Evolutionary conservation across 2,113 vertebrate species (phyloP), one percentile per base, ranked within the genome.

Genomic region (Pogona vitticeps): DNA sequence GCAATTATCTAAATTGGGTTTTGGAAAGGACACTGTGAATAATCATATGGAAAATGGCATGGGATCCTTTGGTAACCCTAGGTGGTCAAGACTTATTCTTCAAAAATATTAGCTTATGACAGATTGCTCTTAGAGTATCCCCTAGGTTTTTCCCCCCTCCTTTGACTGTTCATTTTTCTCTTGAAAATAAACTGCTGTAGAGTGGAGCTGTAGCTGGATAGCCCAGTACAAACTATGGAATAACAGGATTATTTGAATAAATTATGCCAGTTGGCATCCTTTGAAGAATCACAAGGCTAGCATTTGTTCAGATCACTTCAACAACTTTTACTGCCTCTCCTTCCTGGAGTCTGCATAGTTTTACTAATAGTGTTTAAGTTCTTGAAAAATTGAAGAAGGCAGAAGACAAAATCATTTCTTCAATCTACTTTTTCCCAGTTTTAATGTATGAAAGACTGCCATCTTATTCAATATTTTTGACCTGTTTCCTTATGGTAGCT

Each of bases 1-100:
- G 89, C 91, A 95, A 94, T 93, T 94, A 93, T 92, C 94, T 90
- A 93, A 94, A 95, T 91, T 94, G 92, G 90, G 90, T 94, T 94
- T 94, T 94, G 91, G 92, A 92, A 94, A 91, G 94, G 94, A 94
- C 91, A 93, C 91, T 91, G 90, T 94, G 92, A 94, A 94, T 93
- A 94, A 94, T 93, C 89, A 94, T 90, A 91, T 88, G 87, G 92
- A 95, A 94, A 94, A 93, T 93, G 88, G 90, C 88, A 95, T 1
- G 58, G 89, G 93, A 94, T 94, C 65, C 85, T 95, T 95, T 94
- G 93, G 95, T 93, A 94, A 95, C 90, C 91, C 88, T 90, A 88
- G 88, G 89, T 84, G 92, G 93, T 93, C 89, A 94, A 88, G 94
- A 91, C 86, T 76, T 91, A 85, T 92, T 94, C 91, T 91, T 92